A percentile compares a stretch with the other conserved stretches of the same genome.
Evolutionary conservation across 2,113 vertebrate genomes (phyloP).

Genomic region (Cyanocitta stelleri): DNA sequence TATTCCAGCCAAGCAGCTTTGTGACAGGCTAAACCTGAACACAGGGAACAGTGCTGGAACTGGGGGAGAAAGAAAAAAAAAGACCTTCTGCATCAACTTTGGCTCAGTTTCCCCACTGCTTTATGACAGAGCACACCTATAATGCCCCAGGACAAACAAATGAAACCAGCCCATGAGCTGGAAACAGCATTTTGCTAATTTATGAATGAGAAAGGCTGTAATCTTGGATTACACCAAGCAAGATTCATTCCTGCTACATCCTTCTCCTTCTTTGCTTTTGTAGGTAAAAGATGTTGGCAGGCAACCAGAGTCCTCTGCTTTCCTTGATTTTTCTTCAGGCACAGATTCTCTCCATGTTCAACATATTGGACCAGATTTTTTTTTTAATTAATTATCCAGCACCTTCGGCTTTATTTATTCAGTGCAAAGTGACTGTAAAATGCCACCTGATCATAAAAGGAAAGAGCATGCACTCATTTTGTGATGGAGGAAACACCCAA

Average conservation of each 20-base stretch:
- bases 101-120: background rate
- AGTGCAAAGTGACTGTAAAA: constrained; percentile 51
- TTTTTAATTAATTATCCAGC: constrained; percentile 46
- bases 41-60: background rate
- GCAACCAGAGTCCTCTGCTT: background rate
- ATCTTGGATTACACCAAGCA: background rate
- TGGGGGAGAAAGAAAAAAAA: background rate
- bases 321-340: background rate
- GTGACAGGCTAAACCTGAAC: constrained; percentile 24
- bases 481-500: background rate
- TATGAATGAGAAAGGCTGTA: background rate
- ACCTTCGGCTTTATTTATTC: constrained; percentile 51
- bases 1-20: constrained; percentile 69
- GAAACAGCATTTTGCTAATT: background rate
- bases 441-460: background rate
- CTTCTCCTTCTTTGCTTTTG: background rate
- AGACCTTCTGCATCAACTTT: background rate
- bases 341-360: background rate
- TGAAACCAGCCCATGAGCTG: background rate
- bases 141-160: background rate
- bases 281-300: background rate
- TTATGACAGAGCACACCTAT: background rate
- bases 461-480: background rate
- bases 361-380: background rate
- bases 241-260: background rate